These are phyloP conservation scores for Scaptomyza graminum DNA, from an alignment of 1,140 invertebrate species.

Conservation along the genomic window DNA sequence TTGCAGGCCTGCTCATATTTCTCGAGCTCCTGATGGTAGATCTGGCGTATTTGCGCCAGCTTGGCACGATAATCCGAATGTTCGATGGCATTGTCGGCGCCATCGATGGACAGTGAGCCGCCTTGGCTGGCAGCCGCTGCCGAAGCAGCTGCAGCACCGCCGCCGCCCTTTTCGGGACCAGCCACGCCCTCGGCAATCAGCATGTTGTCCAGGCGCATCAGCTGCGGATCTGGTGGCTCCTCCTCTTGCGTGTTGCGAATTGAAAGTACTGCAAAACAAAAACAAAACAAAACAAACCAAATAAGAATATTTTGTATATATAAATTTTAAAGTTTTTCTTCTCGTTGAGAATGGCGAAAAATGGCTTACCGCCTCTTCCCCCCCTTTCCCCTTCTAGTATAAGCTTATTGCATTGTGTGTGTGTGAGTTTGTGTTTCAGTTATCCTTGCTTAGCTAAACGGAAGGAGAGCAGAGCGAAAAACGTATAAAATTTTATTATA, in stretches of 20 bases:
- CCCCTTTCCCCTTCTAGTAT: too few relatives aligned
- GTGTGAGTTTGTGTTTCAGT: constrained; percentile 7
- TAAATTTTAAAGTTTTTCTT: constrained; percentile 32
- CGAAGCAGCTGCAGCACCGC: constrained; percentile 94
- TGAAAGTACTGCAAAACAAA: constrained; percentile 90
- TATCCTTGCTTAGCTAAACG: constrained; percentile 13
- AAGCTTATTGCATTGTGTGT: constrained; percentile 17
- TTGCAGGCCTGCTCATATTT: constrained; percentile 99
- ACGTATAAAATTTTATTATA: constrained; percentile 56
- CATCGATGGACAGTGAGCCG: constrained; percentile 84
- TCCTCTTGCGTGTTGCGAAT: constrained; percentile 99
- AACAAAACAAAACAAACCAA: too few relatives aligned
- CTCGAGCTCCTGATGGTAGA: constrained; percentile 99
- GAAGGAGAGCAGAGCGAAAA: constrained; percentile 4
- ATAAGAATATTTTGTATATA: constrained; percentile 1
- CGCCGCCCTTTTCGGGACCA: constrained; percentile 98
- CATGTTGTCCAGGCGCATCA: constrained; percentile 99
- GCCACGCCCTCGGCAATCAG: constrained; percentile 99
- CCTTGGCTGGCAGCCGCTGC: constrained; percentile 94
- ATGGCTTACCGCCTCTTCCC: too few relatives aligned
- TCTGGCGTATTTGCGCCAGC: constrained; percentile 99
- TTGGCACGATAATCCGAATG: constrained; percentile 99
- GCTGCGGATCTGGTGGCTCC: constrained; percentile 98
- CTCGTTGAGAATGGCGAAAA: too few relatives aligned
- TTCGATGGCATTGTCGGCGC: constrained; percentile 97